Percentiles rank a stretch among this genome's conserved stretches.
phyloP scores from a whole-genome alignment of 2,888 invertebrate genomes.

The Caenorhabditis sinica region DNA sequence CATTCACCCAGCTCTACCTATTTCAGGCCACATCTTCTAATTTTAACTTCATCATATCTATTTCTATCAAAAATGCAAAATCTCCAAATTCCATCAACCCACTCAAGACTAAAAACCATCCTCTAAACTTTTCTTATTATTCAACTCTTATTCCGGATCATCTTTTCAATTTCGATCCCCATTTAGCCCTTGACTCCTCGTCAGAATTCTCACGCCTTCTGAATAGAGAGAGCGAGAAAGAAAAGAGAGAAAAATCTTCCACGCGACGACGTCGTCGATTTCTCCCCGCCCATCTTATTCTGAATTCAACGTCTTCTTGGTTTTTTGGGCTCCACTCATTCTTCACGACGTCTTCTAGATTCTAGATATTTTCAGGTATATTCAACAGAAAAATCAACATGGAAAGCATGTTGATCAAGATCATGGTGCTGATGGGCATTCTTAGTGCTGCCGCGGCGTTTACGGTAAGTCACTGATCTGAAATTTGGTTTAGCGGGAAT shows the following conservation, averaged over 20 bases:
- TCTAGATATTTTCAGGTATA: slow-evolving; percentile 24
- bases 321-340: not conserved
- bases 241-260: not conserved
- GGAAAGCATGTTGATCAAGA: slow-evolving; percentile 18
- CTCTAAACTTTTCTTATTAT: not conserved
- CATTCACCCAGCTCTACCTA: no score
- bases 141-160: not conserved
- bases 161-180: slow-evolving; percentile 6
- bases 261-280: not conserved
- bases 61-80: not conserved
- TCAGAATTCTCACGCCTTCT: not conserved
- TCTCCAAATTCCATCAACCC: not conserved
- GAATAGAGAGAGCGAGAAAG: slow-evolving; percentile 5
- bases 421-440: slow-evolving; percentile 17
- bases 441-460: not conserved
- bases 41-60: no score
- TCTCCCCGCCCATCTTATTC: not conserved
- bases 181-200: not conserved
- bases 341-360: not conserved
- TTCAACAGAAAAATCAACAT: slow-evolving; percentile 34
- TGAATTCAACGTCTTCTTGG: slow-evolving; percentile 2
- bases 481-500: not conserved
- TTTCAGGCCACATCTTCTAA: no score
- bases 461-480: slow-evolving; percentile 9
- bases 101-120: slow-evolving; percentile 18